Evolutionary conservation across 2,888 invertebrate species (phyloP).

Genomic region (Dichetophora obliterata): DNA sequence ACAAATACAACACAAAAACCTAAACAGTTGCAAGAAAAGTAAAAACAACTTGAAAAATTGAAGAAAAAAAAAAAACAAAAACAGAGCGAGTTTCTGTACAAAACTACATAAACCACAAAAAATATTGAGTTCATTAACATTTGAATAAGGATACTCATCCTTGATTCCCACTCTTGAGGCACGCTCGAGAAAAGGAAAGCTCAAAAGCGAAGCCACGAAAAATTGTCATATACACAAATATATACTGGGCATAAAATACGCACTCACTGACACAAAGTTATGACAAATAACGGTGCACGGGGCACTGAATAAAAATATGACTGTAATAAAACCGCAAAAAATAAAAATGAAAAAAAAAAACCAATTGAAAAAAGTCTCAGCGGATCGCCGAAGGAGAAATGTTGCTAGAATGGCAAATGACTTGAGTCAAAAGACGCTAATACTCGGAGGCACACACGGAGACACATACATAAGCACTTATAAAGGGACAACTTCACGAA

Average conservation of each 20-base stretch:
- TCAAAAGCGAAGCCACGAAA: background rate
- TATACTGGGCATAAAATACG: background rate
- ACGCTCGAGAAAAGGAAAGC: background rate
- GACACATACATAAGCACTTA: background rate
- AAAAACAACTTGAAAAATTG: background rate
- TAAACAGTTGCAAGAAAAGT: conserved; percentile 2
- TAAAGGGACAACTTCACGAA: background rate
- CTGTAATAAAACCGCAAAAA: background rate
- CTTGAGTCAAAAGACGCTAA: background rate
- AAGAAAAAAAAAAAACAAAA: conserved; percentile 10
- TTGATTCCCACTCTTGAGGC: conserved; percentile 35
- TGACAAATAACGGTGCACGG: no score
- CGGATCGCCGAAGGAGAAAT: background rate
- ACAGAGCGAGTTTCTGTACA: no score
- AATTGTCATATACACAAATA: background rate
- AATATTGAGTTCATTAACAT: conserved; percentile 50
- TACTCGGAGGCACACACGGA: conserved; percentile 17
- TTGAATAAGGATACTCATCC: conserved; percentile 46
- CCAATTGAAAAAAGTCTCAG: conserved; percentile 3
- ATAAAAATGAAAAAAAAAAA: conserved; percentile 6
- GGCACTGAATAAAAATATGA: background rate
- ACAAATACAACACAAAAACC: conserved; percentile 29
- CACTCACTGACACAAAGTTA: background rate
- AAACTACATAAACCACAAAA: conserved; percentile 32
- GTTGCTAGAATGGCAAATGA: background rate